Base-by-base conservation (phyloP, 2,797 vertebrate genomes). In the Catharus ustulatus region DNA sequence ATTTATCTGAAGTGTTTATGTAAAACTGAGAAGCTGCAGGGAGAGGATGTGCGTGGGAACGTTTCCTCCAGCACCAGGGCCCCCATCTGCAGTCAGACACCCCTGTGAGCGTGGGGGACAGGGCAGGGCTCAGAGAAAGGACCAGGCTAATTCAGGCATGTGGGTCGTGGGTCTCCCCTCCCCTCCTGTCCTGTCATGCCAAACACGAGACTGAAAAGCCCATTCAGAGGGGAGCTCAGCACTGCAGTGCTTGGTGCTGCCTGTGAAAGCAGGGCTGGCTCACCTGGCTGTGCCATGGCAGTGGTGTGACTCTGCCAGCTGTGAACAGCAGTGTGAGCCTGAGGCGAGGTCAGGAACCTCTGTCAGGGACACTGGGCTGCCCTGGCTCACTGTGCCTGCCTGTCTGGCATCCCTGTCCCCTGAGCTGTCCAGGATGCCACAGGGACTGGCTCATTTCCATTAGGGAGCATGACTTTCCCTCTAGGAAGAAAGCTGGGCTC, bases 1-100 rank as follows among this genome's bases (percentile, higher is more conserved):
- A 76, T 90, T 90, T 67, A 83, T 86, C 90, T 84, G 55, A 73
- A 75, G 52, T 78, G 80, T 90, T 96, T 94, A 74, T 89, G 78
- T 52, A 87, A 95, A 94, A 49, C 55, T 14, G 71, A 69, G 83
- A 83, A 92, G 52, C 77, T 49, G 74, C 71, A 36, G 81, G 89
- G 69, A 73, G 77, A 87, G 88, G 88, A 87, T 87, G 88, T 51
- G 66, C 26, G 81, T 76, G 90, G 91, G 94, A 94, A 87, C 2
- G 2, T 84, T 81, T 42, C 80, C 86, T 76, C 4, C 3, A 15
- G 43, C 15, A 40, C 42, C 13, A 36, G 87, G 69, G 64, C 27
- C 51, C 67, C 73, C 43, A 9, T 72, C 59, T 90, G 82, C 17
- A 87, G 32, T 66, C 75, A 77, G 74, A 42, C 13, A 13, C 22